These are phyloP conservation scores for Lycia hirtaria DNA, from an alignment of 2,888 invertebrate genomes.

Conservation along the genomic window DNA sequence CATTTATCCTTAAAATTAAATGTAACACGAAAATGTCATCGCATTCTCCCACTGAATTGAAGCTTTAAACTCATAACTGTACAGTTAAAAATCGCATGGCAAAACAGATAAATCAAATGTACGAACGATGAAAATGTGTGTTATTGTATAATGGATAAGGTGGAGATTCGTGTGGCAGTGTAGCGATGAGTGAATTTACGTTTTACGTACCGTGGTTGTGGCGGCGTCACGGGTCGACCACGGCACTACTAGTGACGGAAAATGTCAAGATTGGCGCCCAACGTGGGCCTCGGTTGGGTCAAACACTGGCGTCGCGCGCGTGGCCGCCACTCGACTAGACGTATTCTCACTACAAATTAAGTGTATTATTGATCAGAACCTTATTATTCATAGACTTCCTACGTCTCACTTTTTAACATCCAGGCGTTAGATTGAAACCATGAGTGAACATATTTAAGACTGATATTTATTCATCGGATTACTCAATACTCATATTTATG, in stretches of 20 bases:
- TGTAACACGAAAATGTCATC: constrained; percentile 35
- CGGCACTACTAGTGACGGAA: constrained; percentile 67
- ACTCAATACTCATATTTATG: no score
- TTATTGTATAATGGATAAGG: constrained; percentile 43
- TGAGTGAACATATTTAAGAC: no score
- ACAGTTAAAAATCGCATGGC: constrained; percentile 14
- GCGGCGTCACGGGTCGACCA: constrained; percentile 68
- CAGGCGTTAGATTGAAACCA: no score
- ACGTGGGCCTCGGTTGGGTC: constrained; percentile 38
- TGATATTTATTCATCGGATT: no score
- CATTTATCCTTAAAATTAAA: constrained; percentile 37
- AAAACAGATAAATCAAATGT: constrained; percentile 11
- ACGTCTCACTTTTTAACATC: no score
- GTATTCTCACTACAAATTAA: constrained; percentile 3
- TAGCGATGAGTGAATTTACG: constrained; percentile 28
- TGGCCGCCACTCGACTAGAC: constrained; percentile 1
- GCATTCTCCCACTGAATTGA: constrained; percentile 6
- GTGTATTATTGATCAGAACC: constrained; percentile 1
- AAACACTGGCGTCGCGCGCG: constrained; percentile 41
- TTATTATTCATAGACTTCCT: constrained; percentile 3
- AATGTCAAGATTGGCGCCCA: constrained; percentile 52
- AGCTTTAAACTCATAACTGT: constrained; percentile 7
- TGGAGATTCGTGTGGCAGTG: constrained; percentile 49
- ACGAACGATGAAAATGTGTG: constrained; percentile 9
- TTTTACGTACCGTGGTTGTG: constrained; percentile 50